These are phyloP conservation scores for Gopherus flavomarginatus DNA, from an alignment of 2,113 vertebrate species.

Conservation along the genomic window DNA sequence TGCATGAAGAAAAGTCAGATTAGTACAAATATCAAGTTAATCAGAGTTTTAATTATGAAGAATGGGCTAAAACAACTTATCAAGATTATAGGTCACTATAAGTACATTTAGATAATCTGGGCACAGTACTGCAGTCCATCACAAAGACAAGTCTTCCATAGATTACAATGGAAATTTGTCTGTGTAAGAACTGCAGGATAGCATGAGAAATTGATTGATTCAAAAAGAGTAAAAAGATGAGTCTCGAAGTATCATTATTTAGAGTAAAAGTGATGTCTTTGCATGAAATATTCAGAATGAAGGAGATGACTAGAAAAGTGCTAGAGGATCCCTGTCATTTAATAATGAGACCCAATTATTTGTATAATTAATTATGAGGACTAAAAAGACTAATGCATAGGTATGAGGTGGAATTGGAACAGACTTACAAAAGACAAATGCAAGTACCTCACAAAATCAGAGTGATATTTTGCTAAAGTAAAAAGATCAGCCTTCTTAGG, in stretches of 20 bases:
- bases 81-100: background rate
- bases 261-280: background rate
- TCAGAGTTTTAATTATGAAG: background rate
- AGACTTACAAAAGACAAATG: background rate
- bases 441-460: background rate
- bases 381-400: background rate
- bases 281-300: background rate
- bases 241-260: background rate
- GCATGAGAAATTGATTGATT: background rate
- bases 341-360: background rate
- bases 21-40: background rate
- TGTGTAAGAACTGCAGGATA: background rate
- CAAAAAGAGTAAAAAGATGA: background rate
- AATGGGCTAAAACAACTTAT: background rate
- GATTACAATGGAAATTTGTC: background rate
- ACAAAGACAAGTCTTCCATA: background rate
- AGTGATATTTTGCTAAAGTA: background rate
- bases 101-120: fast-evolving
- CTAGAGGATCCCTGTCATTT: background rate
- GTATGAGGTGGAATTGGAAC: background rate
- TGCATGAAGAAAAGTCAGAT: background rate
- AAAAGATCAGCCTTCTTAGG: background rate
- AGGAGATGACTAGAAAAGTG: background rate
- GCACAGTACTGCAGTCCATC: background rate
- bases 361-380: background rate